These are phyloP conservation scores for Epizoanthus scotinus DNA, from an alignment of 92 coral and sea anemone species.

Conservation along the genomic window DNA sequence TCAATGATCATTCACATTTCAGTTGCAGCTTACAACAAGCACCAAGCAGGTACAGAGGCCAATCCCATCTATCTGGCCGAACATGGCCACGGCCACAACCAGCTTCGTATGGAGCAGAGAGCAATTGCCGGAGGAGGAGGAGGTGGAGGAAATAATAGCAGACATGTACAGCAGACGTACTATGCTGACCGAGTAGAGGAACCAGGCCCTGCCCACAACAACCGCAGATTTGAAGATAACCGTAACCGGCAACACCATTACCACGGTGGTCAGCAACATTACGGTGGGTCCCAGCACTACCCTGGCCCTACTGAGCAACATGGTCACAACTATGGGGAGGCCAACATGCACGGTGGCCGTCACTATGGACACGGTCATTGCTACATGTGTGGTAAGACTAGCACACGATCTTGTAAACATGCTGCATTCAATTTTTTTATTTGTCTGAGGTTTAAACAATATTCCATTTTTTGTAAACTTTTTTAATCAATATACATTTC, in stretches of 20 bases:
- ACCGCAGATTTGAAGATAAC: constrained; percentile 23
- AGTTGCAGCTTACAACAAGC: constrained; percentile 35
- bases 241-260: constrained; percentile 24
- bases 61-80: constrained; percentile 24
- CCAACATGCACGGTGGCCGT: constrained; percentile 48
- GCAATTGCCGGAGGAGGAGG: not conserved
- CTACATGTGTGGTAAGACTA: constrained; percentile 55
- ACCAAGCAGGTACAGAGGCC: constrained; percentile 16
- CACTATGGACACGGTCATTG: constrained; percentile 76
- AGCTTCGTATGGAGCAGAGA: not conserved
- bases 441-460: too few relatives aligned
- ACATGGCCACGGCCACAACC: constrained; percentile 22
- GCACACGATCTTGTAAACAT: not conserved
- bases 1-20: constrained; percentile 25
- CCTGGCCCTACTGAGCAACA: constrained; percentile 33
- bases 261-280: constrained; percentile 18
- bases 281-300: constrained; percentile 14
- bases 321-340: constrained; percentile 48
- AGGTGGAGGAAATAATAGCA: constrained; percentile 26
- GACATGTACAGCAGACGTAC: constrained; percentile 20
- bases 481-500: too few relatives aligned
- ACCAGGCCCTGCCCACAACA: constrained; percentile 31
- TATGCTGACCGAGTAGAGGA: constrained; percentile 20
- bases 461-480: too few relatives aligned
- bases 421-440: not conserved